Base-by-base conservation (phyloP, 1,140 invertebrate genomes). In the Pemphigus obesinymphae region DNA sequence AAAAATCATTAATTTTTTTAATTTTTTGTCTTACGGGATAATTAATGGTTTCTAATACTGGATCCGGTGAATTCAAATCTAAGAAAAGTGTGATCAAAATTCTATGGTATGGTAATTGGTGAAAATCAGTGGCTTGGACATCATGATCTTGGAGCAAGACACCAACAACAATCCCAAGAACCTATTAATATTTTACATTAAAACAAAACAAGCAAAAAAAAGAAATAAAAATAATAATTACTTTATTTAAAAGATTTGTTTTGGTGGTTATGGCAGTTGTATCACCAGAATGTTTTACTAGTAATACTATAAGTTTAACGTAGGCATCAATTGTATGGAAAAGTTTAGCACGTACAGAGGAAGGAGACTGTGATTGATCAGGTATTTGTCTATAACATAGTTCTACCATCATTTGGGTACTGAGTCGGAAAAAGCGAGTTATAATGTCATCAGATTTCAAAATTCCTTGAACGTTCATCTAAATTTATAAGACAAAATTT, bases 41-140 rank as follows among this genome's bases (percentile, higher is more conserved):
- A 86, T 95, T 96, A 83, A 98, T 96, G 66, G 93, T 92, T 88
- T 98, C 96, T 29, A 99, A 88, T 40, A 97, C 93, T 2, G 93
- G 93, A 87, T 99, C 97, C 3, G 95, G 93, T 72, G 93, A 92
- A 87, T 97, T 99, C 80, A 99, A 90, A 86, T 99, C 98, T 63
- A 99, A 91, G 87, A 99, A 99, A 1, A 99, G 90, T 91, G 98
- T 98, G 63, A 99, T 95, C 81, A 99, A 95, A 82, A 99, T 96
- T 34, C 98, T 90, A 85, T 99, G 97, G 88, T 99, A 99, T 0
- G 98, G 96, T 80, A 99, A 88, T 87, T 99, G 97, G 85, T 99
- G 96, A 88, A 99, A 99, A 73, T 97, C 95, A 0, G 90, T 90
- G 88, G 93, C 87, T 84, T 92, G 89, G 88, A 92, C 82, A 89